Evolutionary conservation across 2,113 vertebrate genomes (phyloP), one percentile per base, ranked within the genome.

Genomic region (Calidris pugnax): DNA sequence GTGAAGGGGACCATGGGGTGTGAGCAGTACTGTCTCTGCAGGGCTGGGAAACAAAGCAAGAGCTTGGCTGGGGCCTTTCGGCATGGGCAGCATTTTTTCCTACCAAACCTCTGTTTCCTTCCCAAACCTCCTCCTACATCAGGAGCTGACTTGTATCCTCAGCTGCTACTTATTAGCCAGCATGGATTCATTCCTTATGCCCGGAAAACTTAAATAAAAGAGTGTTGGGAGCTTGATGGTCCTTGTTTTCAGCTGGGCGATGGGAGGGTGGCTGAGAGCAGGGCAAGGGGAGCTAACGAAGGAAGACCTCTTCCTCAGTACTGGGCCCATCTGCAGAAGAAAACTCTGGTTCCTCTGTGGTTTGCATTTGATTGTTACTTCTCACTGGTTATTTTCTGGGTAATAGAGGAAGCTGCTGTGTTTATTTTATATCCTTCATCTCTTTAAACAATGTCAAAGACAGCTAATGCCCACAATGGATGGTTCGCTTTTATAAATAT

Each of bases 361-460:
- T 68, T 91, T 85, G 74, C 39, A 26, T 75, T 62, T 56, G 48
- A 48, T 83, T 91, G 56, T 86, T 67, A 18, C 39, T 43, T 60
- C 90, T 83, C 10, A 1, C 30, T 1, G 4, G 64, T 85, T 94
- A 59, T 94, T 93, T 94, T 59, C 87, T n/a, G 57, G 23, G 37
- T 82, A 56, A 82, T 11, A 43, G 69, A 75, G 43, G 78, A 93
- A 68, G 66, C 82, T 82, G 56, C 78, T 82, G 85, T 27, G 32
- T 94, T 94, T 75, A 33, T 87, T 91, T 91, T 76, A 32, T 35
- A 47, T 45, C 45, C 39, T 90, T 90, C 63, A 53, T 83, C 66
- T 87, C 71, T 88, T 79, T 63, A 76, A 83, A 66, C 63, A 47
- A 51, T 4, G 43, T 60, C 78, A 90, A 63, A 95, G 75, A 12